A percentile compares a stretch with the other conserved stretches of the same genome.
Conservation (phyloP, 2,113 vertebrate genomes). For the Ciconia maguari region DNA sequence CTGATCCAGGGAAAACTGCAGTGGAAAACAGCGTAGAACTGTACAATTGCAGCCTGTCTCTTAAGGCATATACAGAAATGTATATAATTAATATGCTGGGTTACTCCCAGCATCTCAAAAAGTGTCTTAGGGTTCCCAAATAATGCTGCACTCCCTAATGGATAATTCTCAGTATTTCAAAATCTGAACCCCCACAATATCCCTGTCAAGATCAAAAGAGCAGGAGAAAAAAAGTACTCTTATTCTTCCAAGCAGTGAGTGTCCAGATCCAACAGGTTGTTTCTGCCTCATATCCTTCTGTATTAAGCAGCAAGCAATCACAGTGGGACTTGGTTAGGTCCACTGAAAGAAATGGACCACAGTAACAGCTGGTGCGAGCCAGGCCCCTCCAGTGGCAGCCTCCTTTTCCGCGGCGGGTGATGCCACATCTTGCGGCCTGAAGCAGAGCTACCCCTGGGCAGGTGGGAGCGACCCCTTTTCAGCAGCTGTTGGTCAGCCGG, state of each 20-base stretch:
- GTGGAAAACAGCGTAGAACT: neutral
- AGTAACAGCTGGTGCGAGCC: fast-evolving
- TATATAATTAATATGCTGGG: neutral
- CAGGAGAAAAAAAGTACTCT: neutral
- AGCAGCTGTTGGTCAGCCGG: neutral
- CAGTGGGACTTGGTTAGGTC: neutral
- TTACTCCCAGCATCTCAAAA: neutral
- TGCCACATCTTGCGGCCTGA: too few species aligned
- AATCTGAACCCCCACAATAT: neutral
- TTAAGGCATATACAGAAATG: neutral
- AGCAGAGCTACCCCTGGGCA: too few species aligned
- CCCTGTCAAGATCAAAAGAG: neutral
- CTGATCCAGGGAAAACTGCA: neutral
- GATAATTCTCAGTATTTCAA: neutral
- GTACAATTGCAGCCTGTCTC: neutral
- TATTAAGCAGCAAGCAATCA: fast-evolving
- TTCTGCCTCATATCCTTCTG: fast-evolving
- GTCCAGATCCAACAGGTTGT: neutral
- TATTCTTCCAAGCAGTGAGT: neutral
- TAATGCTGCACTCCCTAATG: neutral
- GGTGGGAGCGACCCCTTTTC: neutral
- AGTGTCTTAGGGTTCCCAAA: neutral
- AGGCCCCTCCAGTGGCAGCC: neutral
- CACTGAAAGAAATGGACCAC: fast-evolving
- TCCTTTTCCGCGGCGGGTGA: fast-evolving